These are phyloP conservation scores for Lamellibrachia columna DNA, from an alignment of 2,888 invertebrate species.

Conservation along the genomic window DNA sequence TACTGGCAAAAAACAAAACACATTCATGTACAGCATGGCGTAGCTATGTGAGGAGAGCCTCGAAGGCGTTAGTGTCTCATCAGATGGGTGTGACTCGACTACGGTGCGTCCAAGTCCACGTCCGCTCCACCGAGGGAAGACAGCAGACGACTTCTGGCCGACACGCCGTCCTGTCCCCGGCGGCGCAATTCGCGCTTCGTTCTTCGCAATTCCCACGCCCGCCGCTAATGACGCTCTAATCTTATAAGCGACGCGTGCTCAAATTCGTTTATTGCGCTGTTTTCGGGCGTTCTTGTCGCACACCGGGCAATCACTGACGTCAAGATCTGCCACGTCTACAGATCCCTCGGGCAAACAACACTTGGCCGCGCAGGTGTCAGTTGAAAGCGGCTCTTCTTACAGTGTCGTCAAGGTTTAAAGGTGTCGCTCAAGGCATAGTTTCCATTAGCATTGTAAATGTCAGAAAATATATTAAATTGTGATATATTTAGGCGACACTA, in stretches of 20 bases:
- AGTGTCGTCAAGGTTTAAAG: neutral
- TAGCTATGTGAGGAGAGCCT: neutral
- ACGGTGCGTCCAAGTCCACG: neutral
- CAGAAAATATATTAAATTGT: neutral
- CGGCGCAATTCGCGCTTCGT: neutral
- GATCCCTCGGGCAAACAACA: neutral
- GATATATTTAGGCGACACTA: neutral
- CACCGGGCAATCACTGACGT: neutral
- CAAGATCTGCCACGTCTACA: neutral
- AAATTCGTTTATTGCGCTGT: neutral
- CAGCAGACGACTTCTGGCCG: neutral
- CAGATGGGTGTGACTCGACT: neutral
- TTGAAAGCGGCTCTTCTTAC: neutral
- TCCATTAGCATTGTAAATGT: neutral
- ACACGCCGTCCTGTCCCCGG: neutral
- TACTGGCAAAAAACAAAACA: no score
- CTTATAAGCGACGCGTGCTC: constrained; percentile 4
- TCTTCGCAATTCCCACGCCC: neutral
- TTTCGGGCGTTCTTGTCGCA: neutral
- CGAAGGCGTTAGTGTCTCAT: neutral
- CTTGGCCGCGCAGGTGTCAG: neutral
- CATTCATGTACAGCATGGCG: no score
- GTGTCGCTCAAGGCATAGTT: neutral
- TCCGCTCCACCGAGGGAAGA: neutral
- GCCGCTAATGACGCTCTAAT: constrained; percentile 7